phyloP scores from a whole-genome alignment of 2,797 vertebrate genomes.

The Adelosebastes latens region DNA sequence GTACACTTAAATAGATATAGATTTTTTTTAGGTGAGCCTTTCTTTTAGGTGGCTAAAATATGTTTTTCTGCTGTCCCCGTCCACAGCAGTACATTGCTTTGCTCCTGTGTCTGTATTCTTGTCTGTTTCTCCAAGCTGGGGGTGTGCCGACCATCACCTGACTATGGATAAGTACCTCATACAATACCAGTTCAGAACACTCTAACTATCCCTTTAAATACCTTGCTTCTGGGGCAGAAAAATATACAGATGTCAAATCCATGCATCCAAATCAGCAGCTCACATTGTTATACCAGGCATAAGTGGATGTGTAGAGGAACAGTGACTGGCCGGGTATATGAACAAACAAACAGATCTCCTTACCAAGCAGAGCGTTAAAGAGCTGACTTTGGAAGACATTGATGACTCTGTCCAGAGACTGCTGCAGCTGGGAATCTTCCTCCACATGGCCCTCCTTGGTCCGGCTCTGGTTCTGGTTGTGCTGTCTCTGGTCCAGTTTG shows the following conservation, averaged over 20 bases:
- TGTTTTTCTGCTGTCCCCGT: no score
- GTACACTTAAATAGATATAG: no score
- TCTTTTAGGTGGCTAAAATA: no score
- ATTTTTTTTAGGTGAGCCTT: no score
- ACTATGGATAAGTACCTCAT: no score
- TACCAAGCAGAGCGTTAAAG: slow-evolving; percentile 94
- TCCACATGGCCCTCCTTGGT: slow-evolving; percentile 66
- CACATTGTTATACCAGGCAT: background rate
- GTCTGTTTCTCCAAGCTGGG: no score
- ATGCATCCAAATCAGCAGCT: background rate
- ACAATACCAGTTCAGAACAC: no score
- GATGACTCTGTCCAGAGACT: slow-evolving; percentile 94
- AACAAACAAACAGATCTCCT: slow-evolving; percentile 15
- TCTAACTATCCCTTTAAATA: background rate
- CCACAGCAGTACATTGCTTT: no score
- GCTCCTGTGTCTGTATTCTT: no score
- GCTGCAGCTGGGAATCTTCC: slow-evolving; percentile 90
- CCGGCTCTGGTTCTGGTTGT: slow-evolving; percentile 50
- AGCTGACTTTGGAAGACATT: slow-evolving; percentile 95
- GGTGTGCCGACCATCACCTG: no score
- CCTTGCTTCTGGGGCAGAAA: background rate
- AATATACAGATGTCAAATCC: background rate
- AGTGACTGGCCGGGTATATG: background rate
- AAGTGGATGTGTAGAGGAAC: background rate
- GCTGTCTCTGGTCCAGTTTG: slow-evolving; percentile 83